These are phyloP conservation scores for Eupeodes luniger DNA, from an alignment of 2,888 invertebrate genomes.

Conservation along the genomic window DNA sequence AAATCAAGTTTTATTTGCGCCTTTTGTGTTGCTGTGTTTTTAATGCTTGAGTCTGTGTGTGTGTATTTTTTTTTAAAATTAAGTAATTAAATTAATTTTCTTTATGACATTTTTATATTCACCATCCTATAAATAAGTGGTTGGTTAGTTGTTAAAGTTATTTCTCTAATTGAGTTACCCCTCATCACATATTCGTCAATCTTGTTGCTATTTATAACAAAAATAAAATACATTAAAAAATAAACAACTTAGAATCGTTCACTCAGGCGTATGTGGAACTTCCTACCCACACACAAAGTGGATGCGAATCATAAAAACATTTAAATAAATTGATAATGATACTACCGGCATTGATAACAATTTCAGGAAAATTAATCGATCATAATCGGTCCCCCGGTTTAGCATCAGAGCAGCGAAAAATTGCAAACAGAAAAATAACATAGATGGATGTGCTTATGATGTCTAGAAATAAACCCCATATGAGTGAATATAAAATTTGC, in stretches of 20 bases:
- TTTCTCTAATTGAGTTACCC: neutral
- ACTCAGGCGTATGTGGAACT: constrained; percentile 50
- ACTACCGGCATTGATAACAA: constrained; percentile 16
- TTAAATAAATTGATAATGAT: constrained; percentile 38
- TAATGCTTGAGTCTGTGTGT: neutral
- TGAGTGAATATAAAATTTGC: constrained; percentile 28
- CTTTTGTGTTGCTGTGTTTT: neutral
- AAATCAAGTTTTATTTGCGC: neutral
- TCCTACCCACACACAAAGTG: constrained; percentile 24
- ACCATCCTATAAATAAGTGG: neutral
- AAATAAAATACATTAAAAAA: no score
- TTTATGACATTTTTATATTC: no score
- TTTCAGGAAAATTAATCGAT: constrained; percentile 54
- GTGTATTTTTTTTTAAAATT: no score
- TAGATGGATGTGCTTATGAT: neutral
- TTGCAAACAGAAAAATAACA: neutral
- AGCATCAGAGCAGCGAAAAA: neutral
- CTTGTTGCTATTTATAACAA: constrained; percentile 5
- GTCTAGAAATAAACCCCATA: neutral
- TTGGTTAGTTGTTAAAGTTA: neutral
- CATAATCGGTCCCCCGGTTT: constrained; percentile 34
- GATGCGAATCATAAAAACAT: neutral
- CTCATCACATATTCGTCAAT: neutral
- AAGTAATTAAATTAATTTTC: no score
- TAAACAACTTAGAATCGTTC: neutral